Conservation (phyloP, 2,113 vertebrate genomes). For the Chunga burmeisteri region DNA sequence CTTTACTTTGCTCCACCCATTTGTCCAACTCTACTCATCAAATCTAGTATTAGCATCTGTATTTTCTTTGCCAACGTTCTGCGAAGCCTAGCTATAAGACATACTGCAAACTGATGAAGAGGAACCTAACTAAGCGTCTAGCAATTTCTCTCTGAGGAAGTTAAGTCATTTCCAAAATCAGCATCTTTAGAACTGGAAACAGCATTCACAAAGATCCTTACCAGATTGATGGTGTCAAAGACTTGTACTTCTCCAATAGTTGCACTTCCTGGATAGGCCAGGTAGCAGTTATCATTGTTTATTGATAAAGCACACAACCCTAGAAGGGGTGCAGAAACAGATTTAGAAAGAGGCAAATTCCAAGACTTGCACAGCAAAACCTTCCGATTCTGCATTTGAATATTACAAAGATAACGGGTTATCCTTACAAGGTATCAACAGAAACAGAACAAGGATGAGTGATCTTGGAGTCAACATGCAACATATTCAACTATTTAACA, state of each 20-base stretch:
- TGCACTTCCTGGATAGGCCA: conserved; percentile 96
- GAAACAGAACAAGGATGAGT: neutral
- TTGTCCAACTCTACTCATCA: neutral
- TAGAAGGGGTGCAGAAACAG: neutral
- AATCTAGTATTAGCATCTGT: neutral
- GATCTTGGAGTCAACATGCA: neutral
- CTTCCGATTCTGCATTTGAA: neutral
- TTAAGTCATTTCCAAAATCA: neutral
- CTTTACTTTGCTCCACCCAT: neutral
- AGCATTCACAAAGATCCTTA: conserved; percentile 57
- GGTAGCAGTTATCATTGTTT: conserved; percentile 97
- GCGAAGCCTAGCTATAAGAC: neutral
- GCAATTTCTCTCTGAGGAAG: neutral
- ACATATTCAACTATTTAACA: neutral
- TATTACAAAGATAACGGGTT: neutral
- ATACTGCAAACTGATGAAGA: too few relatives aligned
- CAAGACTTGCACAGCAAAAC: neutral
- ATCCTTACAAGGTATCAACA: neutral
- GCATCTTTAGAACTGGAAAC: neutral
- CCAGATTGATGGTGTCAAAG: conserved; percentile 98
- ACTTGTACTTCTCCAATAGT: conserved; percentile 98
- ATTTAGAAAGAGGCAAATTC: neutral
- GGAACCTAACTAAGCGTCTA: neutral
- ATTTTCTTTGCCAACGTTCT: neutral
- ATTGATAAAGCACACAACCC: conserved; percentile 92